Evolutionary conservation across 1,140 invertebrate genomes (phyloP), one percentile per base, ranked within the genome.

Genomic region (Drosophila mojavensis): DNA sequence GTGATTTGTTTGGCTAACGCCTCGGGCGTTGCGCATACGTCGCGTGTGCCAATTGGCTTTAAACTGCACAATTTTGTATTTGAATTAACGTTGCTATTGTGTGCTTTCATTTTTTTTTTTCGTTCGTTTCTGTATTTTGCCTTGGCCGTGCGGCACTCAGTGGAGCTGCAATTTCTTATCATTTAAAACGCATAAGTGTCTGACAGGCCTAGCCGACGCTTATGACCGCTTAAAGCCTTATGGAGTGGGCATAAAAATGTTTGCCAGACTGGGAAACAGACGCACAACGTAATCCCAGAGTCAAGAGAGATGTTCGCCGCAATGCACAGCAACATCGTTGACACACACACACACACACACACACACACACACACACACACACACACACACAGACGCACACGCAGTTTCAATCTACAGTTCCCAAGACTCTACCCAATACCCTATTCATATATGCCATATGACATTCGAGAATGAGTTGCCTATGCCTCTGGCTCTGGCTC

Each of bases 251-350:
- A 64, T 54, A 63, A 45, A 50, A 47, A n/a, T 15, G 7, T 15
- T 15, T 15, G n/a, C 43, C n/a, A 45, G 36, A 71, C 62, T 88
- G 84, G 75, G 84, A 89, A 89, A 62, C 74, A 66, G 26, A 70
- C 70, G 74, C 84, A 78, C 78, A 84, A 63, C 58, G 75, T 77
- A 75, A 89, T 89, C 84, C 84, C 84, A 89, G 84, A 75, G 71
- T 66, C 51, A 78, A 51, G 33, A 79, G 78, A 2, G 33, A 7
- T 60, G 79, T 67, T 72, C 79, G 82, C 60, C 41, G 55, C 64
- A 50, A 73, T 60, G 64, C 58, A 75, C 56, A 67, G 65, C 58
- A 30, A 68, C 33, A 33, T 33, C 69, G 75, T 78, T 85, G 78
- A 81, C 81, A 85, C 55, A 76, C 79, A 6, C 33, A 33, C 33